Conservation (phyloP, 2,113 vertebrate species). For the Panthera leo region DNA sequence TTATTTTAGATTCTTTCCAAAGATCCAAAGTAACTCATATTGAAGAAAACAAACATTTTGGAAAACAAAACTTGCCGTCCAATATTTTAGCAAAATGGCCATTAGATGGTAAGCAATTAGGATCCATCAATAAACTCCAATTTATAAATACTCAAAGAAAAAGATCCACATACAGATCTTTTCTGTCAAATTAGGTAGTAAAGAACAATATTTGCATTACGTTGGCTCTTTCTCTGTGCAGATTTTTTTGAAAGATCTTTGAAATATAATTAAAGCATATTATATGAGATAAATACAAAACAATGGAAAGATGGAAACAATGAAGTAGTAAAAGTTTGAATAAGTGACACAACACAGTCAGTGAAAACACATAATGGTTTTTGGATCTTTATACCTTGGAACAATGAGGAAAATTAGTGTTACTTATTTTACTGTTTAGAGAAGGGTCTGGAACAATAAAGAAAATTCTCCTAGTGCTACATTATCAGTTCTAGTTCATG, state of each 20-base stretch:
- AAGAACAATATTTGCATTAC: background rate
- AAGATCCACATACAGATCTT: background rate
- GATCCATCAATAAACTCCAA: constrained; percentile 6
- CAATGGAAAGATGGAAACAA: background rate
- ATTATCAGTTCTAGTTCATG: background rate
- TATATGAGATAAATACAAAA: background rate
- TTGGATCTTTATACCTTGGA: background rate
- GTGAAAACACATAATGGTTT: constrained; percentile 23
- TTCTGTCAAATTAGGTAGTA: background rate
- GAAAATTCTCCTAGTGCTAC: background rate
- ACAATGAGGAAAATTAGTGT: constrained; percentile 38
- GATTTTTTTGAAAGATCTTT: background rate
- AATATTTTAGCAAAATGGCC: background rate
- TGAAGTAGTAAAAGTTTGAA: background rate
- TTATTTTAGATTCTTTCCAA: background rate
- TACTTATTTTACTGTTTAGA: constrained; percentile 57
- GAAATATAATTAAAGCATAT: background rate
- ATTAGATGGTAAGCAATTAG: background rate
- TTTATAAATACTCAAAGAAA: constrained; percentile 50
- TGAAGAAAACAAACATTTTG: constrained; percentile 46
- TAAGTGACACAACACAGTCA: background rate
- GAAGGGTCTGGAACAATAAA: constrained; percentile 25
- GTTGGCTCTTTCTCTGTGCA: background rate
- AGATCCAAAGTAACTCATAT: constrained; percentile 22
- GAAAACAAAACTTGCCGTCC: constrained; percentile 4